Evolutionary conservation across 2,888 invertebrate species (phyloP), one percentile per base, ranked within the genome.

Genomic region (Agonopterix heracliana): DNA sequence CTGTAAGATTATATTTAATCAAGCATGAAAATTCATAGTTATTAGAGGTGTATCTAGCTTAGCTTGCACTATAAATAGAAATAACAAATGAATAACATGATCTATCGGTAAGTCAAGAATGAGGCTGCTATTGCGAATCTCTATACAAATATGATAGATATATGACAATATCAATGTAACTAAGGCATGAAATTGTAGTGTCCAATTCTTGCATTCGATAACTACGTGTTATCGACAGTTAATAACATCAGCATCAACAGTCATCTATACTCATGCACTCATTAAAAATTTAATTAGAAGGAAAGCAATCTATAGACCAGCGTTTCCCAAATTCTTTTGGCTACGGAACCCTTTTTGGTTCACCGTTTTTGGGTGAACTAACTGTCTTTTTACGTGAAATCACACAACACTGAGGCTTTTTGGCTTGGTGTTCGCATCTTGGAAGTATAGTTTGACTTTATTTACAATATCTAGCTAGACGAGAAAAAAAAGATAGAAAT

Each of bases 101-200:
- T 52, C 42, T 13, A 34, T 51, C 46, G 54, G 53, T 64, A 61
- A 61, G 54, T 63, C 57, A 57, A 52, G 47, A 49, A 48, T 48
- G 49, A 47, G 48, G 41, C 9, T 38, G 51, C 45, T 42, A 49
- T 49, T 47, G 46, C 34, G 26, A 26, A 26, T 26, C 26, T 14
- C 14, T 26, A 26, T 50, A 13, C 12, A 48, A 44, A 17, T 40
- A 14, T 17, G 17, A 14, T 26, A 26, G 9, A 34, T 9, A 41
- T 36, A 46, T 10, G 61, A 66, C 60, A 26, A 64, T 64, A 59
- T 65, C 41, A 64, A 60, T 73, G 78, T 83, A 70, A 81, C 81
- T 83, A 83, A 82, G 78, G 85, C 85, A 85, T 85, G 85, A 67
- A 56, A 60, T 26, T 45, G 26, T 26, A 26, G 26, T 26, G 26